Conservation (phyloP, 2,888 invertebrate species). For the Drosophila birchii region DNA sequence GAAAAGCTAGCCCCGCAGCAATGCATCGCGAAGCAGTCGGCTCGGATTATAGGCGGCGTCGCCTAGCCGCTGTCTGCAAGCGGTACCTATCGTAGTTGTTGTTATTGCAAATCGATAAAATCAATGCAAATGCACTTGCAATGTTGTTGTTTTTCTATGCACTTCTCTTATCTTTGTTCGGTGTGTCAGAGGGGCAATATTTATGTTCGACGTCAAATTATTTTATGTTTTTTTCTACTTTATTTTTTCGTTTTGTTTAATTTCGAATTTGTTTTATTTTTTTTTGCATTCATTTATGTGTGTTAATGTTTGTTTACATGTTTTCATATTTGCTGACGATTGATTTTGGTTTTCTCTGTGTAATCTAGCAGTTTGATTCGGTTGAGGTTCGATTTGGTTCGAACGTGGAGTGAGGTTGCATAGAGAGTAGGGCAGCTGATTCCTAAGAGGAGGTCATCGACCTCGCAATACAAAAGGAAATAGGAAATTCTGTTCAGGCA, state of each 20-base stretch:
- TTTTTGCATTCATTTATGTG: neutral
- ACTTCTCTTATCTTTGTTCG: neutral
- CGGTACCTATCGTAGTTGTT: neutral
- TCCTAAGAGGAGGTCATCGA: neutral
- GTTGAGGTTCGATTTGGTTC: no score
- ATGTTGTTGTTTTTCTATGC: neutral
- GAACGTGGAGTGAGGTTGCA: no score
- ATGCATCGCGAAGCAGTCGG: neutral
- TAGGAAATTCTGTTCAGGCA: neutral
- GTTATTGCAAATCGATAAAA: neutral
- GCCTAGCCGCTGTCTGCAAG: neutral
- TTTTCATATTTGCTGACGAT: neutral
- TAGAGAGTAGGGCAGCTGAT: no score
- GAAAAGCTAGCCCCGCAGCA: neutral
- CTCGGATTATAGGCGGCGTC: neutral
- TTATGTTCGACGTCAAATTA: conserved; percentile 2
- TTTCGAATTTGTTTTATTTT: neutral
- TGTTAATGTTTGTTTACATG: neutral
- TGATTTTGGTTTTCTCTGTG: no score
- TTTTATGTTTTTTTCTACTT: neutral
- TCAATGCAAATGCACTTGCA: neutral
- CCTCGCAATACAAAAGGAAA: neutral
- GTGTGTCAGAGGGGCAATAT: neutral
- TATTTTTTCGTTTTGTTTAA: neutral
- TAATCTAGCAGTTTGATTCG: neutral